Conservation (phyloP, 2,797 vertebrate species). For the Lycodopsis pacificus region DNA sequence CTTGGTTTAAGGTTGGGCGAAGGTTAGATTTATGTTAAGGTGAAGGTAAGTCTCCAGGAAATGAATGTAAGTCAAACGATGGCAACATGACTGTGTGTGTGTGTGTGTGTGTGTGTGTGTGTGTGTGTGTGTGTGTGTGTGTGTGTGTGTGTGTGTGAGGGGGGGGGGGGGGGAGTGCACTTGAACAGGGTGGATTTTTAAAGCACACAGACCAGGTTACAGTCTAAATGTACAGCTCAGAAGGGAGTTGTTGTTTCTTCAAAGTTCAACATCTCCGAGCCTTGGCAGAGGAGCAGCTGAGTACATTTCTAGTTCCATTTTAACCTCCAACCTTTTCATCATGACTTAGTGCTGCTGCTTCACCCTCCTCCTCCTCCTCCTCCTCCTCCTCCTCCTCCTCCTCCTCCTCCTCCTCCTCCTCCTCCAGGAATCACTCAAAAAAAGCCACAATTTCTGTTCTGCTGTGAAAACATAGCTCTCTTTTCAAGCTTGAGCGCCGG, state of each 20-base stretch:
- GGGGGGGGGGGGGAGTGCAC: constrained; percentile 11
- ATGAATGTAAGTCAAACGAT: too few species aligned
- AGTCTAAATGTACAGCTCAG: constrained; percentile 37
- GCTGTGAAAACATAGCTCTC: constrained; percentile 61
- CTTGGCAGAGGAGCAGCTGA: constrained; percentile 46
- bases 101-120: constrained; percentile 13
- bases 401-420: constrained; percentile 15
- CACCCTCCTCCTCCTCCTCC: constrained; percentile 8
- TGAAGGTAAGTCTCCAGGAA: too few species aligned
- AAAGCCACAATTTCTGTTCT: constrained; percentile 46
- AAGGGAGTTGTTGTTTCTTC: constrained; percentile 44
- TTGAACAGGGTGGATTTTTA: constrained; percentile 18
- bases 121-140: background rate
- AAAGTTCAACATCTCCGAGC: constrained; percentile 40
- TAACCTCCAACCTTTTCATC: constrained; percentile 52
- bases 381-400: constrained; percentile 23
- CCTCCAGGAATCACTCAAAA: constrained; percentile 37
- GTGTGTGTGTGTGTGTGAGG: constrained; percentile 19
- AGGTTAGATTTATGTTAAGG: too few species aligned
- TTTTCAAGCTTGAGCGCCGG: constrained; percentile 22
- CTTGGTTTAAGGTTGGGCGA: too few species aligned
- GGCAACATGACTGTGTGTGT: too few species aligned
- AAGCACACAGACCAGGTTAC: constrained; percentile 57
- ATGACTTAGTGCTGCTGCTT: constrained; percentile 52
- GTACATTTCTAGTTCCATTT: constrained; percentile 40